Conservation (phyloP, 2,797 vertebrate genomes). For the Melopsittacus undulatus region DNA sequence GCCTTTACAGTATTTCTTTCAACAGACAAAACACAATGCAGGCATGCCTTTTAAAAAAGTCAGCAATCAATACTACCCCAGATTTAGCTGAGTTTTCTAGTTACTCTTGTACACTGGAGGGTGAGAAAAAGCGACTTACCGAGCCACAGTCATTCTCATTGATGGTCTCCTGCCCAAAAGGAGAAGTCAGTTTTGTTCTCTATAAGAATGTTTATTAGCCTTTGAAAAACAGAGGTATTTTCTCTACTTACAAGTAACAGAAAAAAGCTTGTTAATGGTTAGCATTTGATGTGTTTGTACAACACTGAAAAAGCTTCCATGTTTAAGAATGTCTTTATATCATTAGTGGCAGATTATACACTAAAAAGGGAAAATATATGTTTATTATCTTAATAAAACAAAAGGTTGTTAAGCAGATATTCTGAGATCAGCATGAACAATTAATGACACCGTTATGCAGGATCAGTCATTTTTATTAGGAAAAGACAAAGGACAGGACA, state of each 20-base stretch:
- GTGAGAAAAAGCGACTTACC: neutral
- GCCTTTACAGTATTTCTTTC: constrained; percentile 19
- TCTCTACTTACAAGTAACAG: neutral
- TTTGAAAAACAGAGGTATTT: neutral
- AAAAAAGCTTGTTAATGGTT: neutral
- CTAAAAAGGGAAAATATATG: neutral
- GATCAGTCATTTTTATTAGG: neutral
- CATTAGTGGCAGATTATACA: neutral
- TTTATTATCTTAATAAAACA: neutral
- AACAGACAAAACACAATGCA: neutral
- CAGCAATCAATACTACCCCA: neutral
- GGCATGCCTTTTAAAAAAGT: neutral
- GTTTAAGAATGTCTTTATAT: neutral
- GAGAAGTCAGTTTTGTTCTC: neutral
- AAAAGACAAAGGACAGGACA: neutral
- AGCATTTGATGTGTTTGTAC: neutral
- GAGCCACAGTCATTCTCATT: neutral
- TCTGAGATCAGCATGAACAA: neutral
- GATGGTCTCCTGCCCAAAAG: neutral
- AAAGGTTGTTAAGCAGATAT: neutral
- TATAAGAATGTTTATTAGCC: neutral
- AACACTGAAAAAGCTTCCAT: neutral
- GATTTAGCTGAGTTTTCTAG: neutral
- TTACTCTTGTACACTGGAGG: neutral
- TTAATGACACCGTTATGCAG: neutral